phyloP scores from a whole-genome alignment of 2,797 vertebrate genomes.

The Eleutherodactylus coqui region DNA sequence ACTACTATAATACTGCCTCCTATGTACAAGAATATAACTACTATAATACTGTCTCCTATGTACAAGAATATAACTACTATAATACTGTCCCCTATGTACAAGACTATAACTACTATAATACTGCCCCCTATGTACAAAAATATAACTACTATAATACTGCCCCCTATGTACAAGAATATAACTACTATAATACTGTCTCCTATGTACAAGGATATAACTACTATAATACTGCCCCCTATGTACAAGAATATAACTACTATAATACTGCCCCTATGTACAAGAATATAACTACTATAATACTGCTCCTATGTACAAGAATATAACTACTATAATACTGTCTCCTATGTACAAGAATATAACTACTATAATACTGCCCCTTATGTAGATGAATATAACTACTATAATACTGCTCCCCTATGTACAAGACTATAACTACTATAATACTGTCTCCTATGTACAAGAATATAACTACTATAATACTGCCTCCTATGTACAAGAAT shows the following conservation, averaged over 20 bases:
- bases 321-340: background rate
- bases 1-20: constrained; percentile 3
- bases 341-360: constrained; percentile 6
- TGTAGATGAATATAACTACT: constrained; percentile 1
- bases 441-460: background rate
- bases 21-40: background rate
- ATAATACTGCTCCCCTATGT: background rate
- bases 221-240: background rate
- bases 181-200: background rate
- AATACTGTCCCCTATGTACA: background rate
- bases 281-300: constrained; percentile 9
- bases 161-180: background rate
- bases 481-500: background rate
- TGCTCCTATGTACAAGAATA: background rate
- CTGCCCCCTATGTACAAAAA: background rate
- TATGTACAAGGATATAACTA: background rate
- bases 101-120: constrained; percentile 5
- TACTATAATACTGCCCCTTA: background rate
- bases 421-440: constrained; percentile 1
- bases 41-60: background rate
- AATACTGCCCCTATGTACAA: background rate
- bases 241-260: constrained; percentile 9
- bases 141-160: constrained; percentile 14
- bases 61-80: background rate
- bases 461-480: constrained; percentile 10